These are phyloP conservation scores for Saimiri boliviensis DNA, from an alignment of 2,113 vertebrate genomes.

Conservation along the genomic window DNA sequence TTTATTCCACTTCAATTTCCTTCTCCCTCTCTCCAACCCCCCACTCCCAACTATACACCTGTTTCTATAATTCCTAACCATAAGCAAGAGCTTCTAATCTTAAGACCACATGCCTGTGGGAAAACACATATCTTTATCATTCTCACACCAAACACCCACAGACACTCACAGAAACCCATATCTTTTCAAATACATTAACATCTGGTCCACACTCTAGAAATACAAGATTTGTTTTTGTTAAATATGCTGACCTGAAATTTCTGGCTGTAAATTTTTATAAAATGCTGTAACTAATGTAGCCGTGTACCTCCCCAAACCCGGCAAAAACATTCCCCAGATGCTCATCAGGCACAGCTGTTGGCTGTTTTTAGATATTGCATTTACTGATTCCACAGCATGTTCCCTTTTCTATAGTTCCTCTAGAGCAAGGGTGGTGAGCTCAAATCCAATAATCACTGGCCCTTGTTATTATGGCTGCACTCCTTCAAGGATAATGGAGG, in stretches of 20 bases:
- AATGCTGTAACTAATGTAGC: neutral
- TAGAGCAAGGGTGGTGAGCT: neutral
- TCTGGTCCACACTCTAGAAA: conserved; percentile 29
- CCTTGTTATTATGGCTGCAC: conserved; percentile 8
- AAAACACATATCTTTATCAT: neutral
- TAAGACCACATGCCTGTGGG: neutral
- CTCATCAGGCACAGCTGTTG: conserved; percentile 53
- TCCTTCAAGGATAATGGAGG: conserved; percentile 37
- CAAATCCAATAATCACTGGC: conserved; percentile 46
- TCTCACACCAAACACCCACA: conserved; percentile 11
- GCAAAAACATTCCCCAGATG: conserved; percentile 50
- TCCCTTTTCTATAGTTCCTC: neutral
- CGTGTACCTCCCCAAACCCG: neutral
- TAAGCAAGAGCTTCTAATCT: neutral
- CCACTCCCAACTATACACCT: neutral
- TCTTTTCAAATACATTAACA: conserved; percentile 38
- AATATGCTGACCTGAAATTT: conserved; percentile 52
- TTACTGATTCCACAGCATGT: conserved; percentile 17
- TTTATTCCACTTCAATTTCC: neutral
- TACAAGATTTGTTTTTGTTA: conserved; percentile 31
- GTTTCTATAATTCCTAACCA: neutral
- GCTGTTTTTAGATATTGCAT: conserved; percentile 36
- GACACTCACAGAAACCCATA: neutral
- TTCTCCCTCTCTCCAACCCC: neutral
- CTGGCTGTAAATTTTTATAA: conserved; percentile 46